phyloP scores from a whole-genome alignment of 35 echinoderm and acorn worm genomes.

The Amphiura filiformis region DNA sequence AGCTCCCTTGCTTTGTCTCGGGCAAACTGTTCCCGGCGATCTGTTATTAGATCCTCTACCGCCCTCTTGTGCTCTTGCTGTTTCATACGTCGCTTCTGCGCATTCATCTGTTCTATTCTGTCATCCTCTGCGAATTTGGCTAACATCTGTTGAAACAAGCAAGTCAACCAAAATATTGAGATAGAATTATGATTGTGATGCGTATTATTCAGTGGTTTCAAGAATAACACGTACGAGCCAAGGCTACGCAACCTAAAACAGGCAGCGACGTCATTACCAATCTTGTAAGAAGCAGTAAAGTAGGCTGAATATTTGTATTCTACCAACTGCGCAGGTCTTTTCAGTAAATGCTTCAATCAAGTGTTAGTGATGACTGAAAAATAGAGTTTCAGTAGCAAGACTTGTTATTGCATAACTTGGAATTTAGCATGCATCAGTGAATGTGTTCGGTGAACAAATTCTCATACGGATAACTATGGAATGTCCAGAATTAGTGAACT shows the following conservation, averaged over 20 bases:
- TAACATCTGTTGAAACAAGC: conserved; percentile 72
- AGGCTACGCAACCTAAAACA: no score
- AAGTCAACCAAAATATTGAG: background rate
- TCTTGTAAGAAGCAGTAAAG: no score
- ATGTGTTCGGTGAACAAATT: no score
- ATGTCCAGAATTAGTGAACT: no score
- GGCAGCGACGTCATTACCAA: background rate
- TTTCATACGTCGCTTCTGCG: conserved; percentile 97
- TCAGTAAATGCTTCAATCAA: no score
- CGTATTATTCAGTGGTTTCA: background rate
- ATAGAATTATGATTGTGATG: background rate
- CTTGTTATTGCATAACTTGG: no score
- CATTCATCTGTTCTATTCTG: conserved; percentile 97
- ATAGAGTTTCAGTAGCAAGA: no score
- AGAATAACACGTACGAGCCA: background rate
- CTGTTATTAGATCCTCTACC: conserved; percentile 74
- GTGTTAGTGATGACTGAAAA: no score
- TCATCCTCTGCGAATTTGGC: conserved; percentile 98
- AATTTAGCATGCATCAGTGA: no score
- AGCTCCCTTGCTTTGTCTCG: conserved; percentile 72
- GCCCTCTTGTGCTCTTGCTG: conserved; percentile 93
- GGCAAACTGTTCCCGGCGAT: conserved; percentile 85
- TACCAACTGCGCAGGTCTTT: no score
- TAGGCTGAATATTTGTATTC: no score
- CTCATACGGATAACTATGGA: no score